phyloP scores from a whole-genome alignment of 2,888 invertebrate species.

The Copidosoma aretas region DNA sequence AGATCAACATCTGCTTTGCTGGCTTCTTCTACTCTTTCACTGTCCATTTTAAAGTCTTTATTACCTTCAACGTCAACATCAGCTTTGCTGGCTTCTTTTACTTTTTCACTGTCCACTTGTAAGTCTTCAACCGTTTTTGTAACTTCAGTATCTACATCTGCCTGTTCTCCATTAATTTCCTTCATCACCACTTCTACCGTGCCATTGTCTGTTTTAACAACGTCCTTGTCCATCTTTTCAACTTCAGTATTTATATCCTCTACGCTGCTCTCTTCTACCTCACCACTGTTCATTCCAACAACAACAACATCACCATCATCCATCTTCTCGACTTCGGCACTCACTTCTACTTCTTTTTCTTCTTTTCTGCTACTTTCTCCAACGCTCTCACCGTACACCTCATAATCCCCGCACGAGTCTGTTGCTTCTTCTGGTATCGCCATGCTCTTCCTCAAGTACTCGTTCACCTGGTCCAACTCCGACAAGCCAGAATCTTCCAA shows the following conservation, averaged over 20 bases:
- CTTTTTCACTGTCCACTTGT: no score
- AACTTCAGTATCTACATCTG: no score
- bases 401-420: no score
- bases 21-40: background rate
- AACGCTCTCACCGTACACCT: no score
- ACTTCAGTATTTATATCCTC: background rate
- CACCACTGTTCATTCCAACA: background rate
- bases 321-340: background rate
- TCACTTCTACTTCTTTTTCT: conserved; percentile 8
- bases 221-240: conserved; percentile 6
- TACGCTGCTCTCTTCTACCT: background rate
- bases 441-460: no score
- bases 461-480: background rate
- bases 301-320: no score
- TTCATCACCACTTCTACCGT: no score
- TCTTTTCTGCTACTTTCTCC: background rate
- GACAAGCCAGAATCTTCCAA: background rate
- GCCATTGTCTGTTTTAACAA: no score
- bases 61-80: background rate
- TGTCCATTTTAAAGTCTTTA: background rate
- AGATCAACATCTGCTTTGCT: conserved; percentile 8
- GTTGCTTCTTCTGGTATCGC: no score
- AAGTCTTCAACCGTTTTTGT: no score
- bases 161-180: no score
- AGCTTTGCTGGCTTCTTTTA: background rate